A percentile compares a stretch with the other conserved stretches of the same genome.
These are phyloP conservation scores for Chaenogobius annularis DNA, from an alignment of 2,113 vertebrate genomes.

Conservation along the genomic window DNA sequence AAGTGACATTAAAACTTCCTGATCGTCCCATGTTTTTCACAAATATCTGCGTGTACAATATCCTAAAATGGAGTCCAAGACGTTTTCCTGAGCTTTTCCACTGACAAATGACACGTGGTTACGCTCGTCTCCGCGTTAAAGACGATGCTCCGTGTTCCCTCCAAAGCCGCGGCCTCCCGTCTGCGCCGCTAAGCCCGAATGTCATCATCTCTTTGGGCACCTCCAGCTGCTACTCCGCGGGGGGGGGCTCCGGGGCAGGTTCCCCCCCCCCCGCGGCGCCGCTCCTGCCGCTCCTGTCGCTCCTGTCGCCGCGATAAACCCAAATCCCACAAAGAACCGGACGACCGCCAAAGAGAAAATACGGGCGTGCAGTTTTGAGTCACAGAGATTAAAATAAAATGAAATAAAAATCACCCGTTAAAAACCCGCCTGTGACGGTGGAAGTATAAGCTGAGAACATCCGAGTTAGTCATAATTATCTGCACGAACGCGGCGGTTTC, in stretches of 20 bases:
- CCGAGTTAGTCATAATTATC: constrained; percentile 40
- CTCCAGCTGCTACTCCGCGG: constrained; percentile 49
- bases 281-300: constrained; percentile 14
- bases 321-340: constrained; percentile 18
- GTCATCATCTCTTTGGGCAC: constrained; percentile 6
- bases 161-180: neutral
- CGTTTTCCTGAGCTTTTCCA: too few relatives aligned
- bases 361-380: neutral
- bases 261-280: neutral
- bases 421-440: constrained; percentile 26
- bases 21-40: too few relatives aligned
- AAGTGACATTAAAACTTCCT: too few relatives aligned
- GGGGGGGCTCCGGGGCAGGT: constrained; percentile 35
- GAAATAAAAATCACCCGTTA: constrained; percentile 26
- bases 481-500: constrained; percentile 31
- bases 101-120: neutral
- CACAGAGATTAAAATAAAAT: neutral
- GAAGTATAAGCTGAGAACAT: constrained; percentile 34
- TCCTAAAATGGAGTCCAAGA: too few relatives aligned
- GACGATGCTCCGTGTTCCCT: neutral
- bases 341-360: constrained; percentile 17
- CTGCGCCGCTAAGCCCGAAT: neutral
- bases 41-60: too few relatives aligned
- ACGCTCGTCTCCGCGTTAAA: neutral
- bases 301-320: constrained; percentile 17